phyloP scores from a whole-genome alignment of 2,113 vertebrate species.

The Sylvia atricapilla region DNA sequence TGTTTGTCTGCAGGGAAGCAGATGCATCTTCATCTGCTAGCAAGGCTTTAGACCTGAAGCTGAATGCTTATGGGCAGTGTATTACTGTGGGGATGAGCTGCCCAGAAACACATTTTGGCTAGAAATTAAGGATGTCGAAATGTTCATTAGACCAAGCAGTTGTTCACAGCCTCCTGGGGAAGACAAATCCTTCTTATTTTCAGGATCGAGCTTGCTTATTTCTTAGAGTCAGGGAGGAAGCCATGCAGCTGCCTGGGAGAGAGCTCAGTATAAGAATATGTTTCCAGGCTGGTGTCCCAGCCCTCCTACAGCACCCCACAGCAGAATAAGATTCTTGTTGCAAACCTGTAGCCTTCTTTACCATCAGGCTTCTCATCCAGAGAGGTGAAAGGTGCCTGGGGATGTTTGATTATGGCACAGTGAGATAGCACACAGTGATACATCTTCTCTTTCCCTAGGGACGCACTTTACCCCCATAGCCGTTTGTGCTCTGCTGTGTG shows the following conservation, averaged over 20 bases:
- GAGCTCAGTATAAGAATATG: neutral
- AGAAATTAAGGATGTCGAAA: neutral
- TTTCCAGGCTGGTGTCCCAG: neutral
- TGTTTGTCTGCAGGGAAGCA: slow-evolving; percentile 42
- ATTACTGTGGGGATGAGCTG: neutral
- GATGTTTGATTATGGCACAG: neutral
- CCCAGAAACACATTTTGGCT: slow-evolving; percentile 14
- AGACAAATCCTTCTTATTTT: slow-evolving; percentile 4
- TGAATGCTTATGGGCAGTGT: neutral
- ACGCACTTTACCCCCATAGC: rapidly evolving
- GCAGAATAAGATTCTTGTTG: neutral
- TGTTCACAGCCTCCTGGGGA: neutral
- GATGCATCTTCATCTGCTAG: slow-evolving; percentile 34
- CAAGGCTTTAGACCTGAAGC: neutral
- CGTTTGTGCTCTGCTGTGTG: neutral
- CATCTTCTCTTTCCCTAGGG: neutral
- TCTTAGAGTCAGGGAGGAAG: neutral
- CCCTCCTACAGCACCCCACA: neutral
- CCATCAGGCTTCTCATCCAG: neutral
- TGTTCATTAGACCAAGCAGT: neutral
- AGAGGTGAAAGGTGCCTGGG: neutral
- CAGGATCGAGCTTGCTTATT: neutral
- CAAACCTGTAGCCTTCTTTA: neutral
- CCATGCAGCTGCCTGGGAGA: neutral
- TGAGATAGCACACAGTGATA: neutral